These are phyloP conservation scores for Pteronura brasiliensis DNA, from an alignment of 2,113 vertebrate species.

Conservation along the genomic window DNA sequence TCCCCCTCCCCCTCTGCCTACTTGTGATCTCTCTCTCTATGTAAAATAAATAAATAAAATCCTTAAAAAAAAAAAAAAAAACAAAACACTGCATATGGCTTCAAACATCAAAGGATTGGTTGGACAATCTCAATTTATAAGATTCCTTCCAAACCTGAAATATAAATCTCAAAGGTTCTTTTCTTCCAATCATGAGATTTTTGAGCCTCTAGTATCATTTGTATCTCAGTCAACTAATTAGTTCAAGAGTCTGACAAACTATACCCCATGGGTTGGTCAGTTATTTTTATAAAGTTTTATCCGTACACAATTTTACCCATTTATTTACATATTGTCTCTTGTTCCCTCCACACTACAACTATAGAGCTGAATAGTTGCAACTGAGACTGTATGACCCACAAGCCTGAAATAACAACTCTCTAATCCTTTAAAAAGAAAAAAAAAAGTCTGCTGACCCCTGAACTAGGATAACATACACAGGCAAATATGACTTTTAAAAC, in stretches of 20 bases:
- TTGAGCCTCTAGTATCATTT: not conserved
- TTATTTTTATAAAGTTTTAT: constrained; percentile 13
- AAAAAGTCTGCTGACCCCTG: not conserved
- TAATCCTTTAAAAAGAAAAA: not conserved
- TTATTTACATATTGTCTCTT: not conserved
- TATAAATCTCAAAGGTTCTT: not conserved
- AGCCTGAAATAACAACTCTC: constrained; percentile 17
- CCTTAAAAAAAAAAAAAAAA: not conserved
- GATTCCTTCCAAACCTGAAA: not conserved
- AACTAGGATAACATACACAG: not conserved
- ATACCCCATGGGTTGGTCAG: not conserved
- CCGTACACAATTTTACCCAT: not conserved
- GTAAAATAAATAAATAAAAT: no score
- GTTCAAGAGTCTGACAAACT: not conserved
- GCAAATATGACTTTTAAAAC: constrained; percentile 13
- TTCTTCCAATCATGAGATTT: not conserved
- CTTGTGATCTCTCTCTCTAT: no score
- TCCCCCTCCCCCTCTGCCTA: no score
- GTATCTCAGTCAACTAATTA: not conserved
- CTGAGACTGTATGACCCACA: not conserved
- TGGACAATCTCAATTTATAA: not conserved
- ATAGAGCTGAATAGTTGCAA: not conserved
- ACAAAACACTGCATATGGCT: not conserved
- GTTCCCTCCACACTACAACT: not conserved
- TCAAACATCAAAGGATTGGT: not conserved